Percentiles rank a stretch among this genome's conserved stretches.
These are phyloP conservation scores for Platysteira castanea DNA, from an alignment of 2,113 vertebrate genomes.

Conservation along the genomic window DNA sequence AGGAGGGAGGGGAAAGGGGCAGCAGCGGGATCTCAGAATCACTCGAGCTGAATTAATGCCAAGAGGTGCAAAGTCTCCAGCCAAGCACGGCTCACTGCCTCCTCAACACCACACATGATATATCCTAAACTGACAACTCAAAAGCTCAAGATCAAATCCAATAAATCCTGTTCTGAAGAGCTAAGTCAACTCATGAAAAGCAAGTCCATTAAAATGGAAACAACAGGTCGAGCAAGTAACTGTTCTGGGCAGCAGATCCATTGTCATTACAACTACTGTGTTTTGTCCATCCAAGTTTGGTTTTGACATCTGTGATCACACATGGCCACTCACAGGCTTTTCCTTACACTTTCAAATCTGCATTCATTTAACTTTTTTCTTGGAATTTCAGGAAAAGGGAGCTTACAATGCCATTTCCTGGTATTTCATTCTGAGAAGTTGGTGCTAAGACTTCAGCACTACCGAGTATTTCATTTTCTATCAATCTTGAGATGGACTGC, in stretches of 20 bases:
- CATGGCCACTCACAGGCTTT: neutral
- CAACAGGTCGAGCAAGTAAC: neutral
- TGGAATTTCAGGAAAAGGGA: neutral
- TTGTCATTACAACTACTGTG: neutral
- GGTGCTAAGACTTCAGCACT: neutral
- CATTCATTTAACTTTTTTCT: neutral
- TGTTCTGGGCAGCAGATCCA: neutral
- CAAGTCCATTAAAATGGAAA: neutral
- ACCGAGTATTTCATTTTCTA: neutral
- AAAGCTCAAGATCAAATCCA: slow-evolving; percentile 37
- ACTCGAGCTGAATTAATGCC: rapidly evolving
- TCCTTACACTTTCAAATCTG: neutral
- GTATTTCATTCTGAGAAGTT: neutral
- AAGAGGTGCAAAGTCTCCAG: neutral
- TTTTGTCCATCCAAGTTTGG: neutral
- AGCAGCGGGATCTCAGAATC: rapidly evolving
- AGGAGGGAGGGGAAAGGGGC: neutral
- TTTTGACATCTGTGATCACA: neutral
- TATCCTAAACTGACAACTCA: neutral
- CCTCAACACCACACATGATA: neutral
- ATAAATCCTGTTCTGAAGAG: neutral
- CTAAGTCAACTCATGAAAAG: neutral
- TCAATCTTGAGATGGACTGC: neutral
- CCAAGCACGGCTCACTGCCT: neutral
- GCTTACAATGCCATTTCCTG: neutral